Evolutionary conservation across 2,888 invertebrate species (phyloP).

Genomic region (Auanema freiburgensis): DNA sequence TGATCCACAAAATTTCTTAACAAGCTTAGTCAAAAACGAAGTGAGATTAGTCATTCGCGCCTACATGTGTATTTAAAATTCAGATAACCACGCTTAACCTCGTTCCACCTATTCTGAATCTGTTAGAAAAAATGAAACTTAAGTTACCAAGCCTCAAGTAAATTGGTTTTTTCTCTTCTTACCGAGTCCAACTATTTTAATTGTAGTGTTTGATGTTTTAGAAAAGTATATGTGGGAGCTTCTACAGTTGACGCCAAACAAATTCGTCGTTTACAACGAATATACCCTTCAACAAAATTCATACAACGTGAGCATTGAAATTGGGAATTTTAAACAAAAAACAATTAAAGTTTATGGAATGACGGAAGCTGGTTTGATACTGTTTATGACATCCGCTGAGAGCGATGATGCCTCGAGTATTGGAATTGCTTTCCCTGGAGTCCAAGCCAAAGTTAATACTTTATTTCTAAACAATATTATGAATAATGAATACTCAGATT

Average conservation of each 20-base stretch:
- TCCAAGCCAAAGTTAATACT: constrained; percentile 24
- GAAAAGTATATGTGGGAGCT: constrained; percentile 43
- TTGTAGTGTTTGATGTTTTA: constrained; percentile 8
- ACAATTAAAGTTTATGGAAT: constrained; percentile 50
- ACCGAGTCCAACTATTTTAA: too few relatives aligned
- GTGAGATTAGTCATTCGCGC: constrained; percentile 12
- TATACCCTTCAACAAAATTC: constrained; percentile 10
- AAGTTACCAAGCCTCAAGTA: not conserved
- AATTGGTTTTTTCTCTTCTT: not conserved
- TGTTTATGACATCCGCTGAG: constrained; percentile 36
- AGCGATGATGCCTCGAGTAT: constrained; percentile 21
- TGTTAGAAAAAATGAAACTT: constrained; percentile 21
- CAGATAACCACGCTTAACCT: constrained; percentile 41
- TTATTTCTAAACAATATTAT: not conserved
- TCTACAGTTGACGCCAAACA: constrained; percentile 15
- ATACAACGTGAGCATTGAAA: constrained; percentile 25
- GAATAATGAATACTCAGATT: too few relatives aligned
- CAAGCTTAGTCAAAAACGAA: constrained; percentile 29
- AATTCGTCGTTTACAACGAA: constrained; percentile 1
- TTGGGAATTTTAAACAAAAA: constrained; percentile 1
- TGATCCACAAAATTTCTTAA: constrained; percentile 34
- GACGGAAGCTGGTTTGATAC: constrained; percentile 51
- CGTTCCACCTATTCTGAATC: constrained; percentile 48
- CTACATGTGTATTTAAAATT: constrained; percentile 6
- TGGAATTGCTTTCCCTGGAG: constrained; percentile 41